Evolutionary conservation across 2,113 vertebrate species (phyloP).

Genomic region (Equus quagga): DNA sequence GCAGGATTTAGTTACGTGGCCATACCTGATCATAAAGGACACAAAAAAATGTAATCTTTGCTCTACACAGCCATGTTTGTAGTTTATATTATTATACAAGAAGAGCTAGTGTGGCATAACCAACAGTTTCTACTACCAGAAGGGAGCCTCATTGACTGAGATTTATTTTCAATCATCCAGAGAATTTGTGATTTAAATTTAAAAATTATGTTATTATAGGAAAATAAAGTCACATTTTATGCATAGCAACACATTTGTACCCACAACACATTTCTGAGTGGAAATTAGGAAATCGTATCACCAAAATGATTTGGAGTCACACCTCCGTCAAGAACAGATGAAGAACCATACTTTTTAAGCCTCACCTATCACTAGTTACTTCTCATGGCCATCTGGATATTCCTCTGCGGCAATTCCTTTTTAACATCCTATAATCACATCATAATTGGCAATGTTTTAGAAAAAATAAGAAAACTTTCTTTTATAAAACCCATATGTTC

Average conservation of each 20-base stretch:
- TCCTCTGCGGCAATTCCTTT: slow-evolving; percentile 73
- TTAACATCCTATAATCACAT: slow-evolving; percentile 76
- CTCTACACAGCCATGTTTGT: neutral
- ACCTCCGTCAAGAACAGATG: slow-evolving; percentile 50
- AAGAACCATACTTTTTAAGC: slow-evolving; percentile 38
- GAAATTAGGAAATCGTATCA: slow-evolving; percentile 14
- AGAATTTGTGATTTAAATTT: neutral
- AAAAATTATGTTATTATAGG: neutral
- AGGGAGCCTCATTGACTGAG: neutral
- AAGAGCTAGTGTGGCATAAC: neutral
- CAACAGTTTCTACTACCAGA: neutral
- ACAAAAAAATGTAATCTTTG: neutral
- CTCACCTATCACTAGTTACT: slow-evolving; percentile 68
- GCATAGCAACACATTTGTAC: neutral
- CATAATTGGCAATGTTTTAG: slow-evolving; percentile 79
- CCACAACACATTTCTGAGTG: neutral
- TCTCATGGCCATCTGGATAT: slow-evolving; percentile 78
- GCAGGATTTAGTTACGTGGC: neutral
- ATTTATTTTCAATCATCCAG: neutral
- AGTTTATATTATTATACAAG: neutral
- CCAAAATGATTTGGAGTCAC: neutral
- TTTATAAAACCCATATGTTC: slow-evolving; percentile 73
- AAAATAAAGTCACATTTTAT: neutral
- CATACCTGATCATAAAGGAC: neutral
- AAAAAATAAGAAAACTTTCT: slow-evolving; percentile 74